Evolutionary conservation across 2,888 invertebrate genomes (phyloP), one percentile per base, ranked within the genome.

Genomic region (Buathra laborator): DNA sequence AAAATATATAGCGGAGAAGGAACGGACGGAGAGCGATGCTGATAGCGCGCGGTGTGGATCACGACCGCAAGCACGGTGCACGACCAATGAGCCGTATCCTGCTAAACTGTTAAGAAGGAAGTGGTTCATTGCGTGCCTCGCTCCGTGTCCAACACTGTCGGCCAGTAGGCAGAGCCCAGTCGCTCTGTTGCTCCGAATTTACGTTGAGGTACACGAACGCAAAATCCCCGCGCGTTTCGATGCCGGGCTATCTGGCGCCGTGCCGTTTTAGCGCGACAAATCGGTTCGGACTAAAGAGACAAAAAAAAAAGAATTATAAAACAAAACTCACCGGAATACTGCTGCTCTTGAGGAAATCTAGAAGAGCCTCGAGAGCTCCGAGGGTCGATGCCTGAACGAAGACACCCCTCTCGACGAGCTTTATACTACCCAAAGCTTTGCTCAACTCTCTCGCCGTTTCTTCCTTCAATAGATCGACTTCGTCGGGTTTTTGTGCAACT

Each of bases 361-460:
- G 95, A 78, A 99, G 94, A 0, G 99, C 99, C 94, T 99, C 99
- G 10, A 99, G 95, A 0, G 99, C 99, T 7, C 99, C 99, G 6
- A 99, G 95, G n/a, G 99, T 99, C 0, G 99, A 99, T 0, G 99
- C 99, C 93, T 99, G 99, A n/a, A 99, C 99, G 94, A 98, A 99
- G 62, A 99, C 99, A 64, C 99, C 99, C 86, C 98, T 96, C 88
- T 98, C 98, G 51, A 97, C 96, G 87, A 99, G 94, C 93, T 98
- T 99, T 92, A 99, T 99, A 44, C 97, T 97, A 75, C 97, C 98
- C 71, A 99, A 95, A 2, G 99, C 99, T 32, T 97, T 97, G 92
- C 97, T 97, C 90, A 99, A 94, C 92, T 99, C 98, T 75, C 96
- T 96, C 0, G 98, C 96, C 1, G 99, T 98, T 93, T 99, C 98